phyloP scores from a whole-genome alignment of 2,888 invertebrate species.

The Caenorhabditis angaria region DNA sequence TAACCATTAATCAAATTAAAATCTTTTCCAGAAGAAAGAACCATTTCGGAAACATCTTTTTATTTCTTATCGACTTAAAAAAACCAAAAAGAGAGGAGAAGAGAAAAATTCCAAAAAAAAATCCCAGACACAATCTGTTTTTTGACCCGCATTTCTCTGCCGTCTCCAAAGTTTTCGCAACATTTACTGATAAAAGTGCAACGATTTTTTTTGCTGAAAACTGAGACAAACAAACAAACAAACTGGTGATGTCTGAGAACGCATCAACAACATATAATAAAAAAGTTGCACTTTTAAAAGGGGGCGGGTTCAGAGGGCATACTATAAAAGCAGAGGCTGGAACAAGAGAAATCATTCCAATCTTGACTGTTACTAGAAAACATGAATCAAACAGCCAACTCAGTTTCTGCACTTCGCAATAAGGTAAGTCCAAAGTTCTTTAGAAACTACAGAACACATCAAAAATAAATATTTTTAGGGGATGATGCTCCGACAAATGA shows the following conservation, averaged over 20 bases:
- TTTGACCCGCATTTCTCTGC: not conserved
- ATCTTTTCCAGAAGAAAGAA: no score
- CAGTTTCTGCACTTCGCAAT: slow-evolving; percentile 2
- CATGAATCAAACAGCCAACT: slow-evolving; percentile 9
- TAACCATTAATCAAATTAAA: no score
- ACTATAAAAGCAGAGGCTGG: not conserved
- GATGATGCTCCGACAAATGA: slow-evolving; percentile 9
- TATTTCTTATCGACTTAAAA: not conserved
- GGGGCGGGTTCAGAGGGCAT: not conserved
- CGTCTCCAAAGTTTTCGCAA: slow-evolving; percentile 11
- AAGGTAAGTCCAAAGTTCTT: not conserved
- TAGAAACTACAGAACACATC: not conserved
- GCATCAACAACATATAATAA: slow-evolving; percentile 15
- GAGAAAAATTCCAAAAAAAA: no score
- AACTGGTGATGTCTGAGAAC: not conserved
- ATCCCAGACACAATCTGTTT: not conserved
- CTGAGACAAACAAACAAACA: not conserved
- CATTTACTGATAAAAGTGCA: slow-evolving; percentile 40
- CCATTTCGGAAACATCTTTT: no score
- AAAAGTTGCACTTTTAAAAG: slow-evolving; percentile 36
- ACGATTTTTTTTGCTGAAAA: slow-evolving; percentile 17
- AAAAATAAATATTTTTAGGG: slow-evolving; percentile 3
- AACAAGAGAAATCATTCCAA: slow-evolving; percentile 7
- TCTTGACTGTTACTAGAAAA: not conserved
- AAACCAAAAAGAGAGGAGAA: no score